These are phyloP conservation scores for Piezodorus guildinii DNA, from an alignment of 1,140 invertebrate genomes.

Conservation along the genomic window DNA sequence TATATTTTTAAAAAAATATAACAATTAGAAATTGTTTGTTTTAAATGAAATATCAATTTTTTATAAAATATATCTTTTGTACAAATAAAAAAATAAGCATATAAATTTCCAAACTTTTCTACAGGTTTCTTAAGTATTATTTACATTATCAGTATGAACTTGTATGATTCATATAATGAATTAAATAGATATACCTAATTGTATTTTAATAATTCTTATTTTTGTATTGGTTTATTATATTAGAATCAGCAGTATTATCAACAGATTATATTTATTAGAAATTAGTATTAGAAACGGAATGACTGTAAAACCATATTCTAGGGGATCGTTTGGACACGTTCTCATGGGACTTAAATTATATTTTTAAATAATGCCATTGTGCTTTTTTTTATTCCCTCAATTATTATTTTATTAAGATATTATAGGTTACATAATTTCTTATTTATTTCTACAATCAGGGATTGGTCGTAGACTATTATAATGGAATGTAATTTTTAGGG, in stretches of 20 bases:
- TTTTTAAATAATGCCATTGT: no score
- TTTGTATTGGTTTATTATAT: slow-evolving; percentile 7
- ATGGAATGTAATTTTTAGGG: no score
- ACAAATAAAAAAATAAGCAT: slow-evolving; percentile 2
- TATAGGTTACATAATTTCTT: no score
- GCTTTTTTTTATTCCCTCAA: no score
- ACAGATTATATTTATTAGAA: not conserved
- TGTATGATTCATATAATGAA: slow-evolving; percentile 1
- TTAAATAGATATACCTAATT: slow-evolving; percentile 8
- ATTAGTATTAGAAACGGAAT: not conserved
- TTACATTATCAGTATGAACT: slow-evolving; percentile 2
- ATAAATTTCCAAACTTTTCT: slow-evolving; percentile 6
- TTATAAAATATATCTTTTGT: slow-evolving; percentile 9
- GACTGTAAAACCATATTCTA: no score
- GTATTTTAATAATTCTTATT: slow-evolving; percentile 9
- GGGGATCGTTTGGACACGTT: no score
- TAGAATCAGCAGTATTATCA: slow-evolving; percentile 5
- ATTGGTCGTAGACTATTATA: no score
- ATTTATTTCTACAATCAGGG: no score
- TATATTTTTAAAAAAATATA: slow-evolving; percentile 1
- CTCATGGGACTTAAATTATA: no score
- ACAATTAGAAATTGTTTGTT: not conserved
- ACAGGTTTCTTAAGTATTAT: slow-evolving; percentile 2
- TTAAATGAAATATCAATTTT: slow-evolving; percentile 5
- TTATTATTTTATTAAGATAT: no score